Base-by-base conservation (phyloP, 2,888 invertebrate genomes). In the Tenthredo livida region DNA sequence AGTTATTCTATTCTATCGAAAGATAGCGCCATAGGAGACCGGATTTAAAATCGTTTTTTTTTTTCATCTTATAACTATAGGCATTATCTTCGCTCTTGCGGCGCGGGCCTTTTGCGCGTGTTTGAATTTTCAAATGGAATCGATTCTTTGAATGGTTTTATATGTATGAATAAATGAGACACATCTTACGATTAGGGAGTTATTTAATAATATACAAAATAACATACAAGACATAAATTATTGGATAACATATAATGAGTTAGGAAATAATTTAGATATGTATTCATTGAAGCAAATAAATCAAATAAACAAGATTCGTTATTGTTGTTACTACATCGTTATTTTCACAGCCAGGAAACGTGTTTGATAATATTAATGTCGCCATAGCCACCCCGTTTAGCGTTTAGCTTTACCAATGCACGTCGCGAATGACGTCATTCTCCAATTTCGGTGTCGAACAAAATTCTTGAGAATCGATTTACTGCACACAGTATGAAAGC, bases 301-400 rank as follows among this genome's bases (percentile, higher is more conserved):
- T 54, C 4, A 33, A 47, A 15, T 54, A 54, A 54, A 54, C 54
- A 33, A 33, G 40, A 43, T 43, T 77, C 77, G 17, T 54, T 33
- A 54, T 73, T 43, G 77, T 21, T 54, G 29, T 67, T 15, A 5
- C 67, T 29, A 25, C 4, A 25, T 78, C 54, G 21, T 73, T 61
- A 80, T 61, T 61, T 80, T 21, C 40, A 61, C n/a, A 78, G 33
- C 54, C 78, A 78, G 78, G 78, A 78, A 61, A 58, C 58, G n/a
- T 61, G 21, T 80, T 61, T 40, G 15, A 61, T 80, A 61, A 37
- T 58, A n/a, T 80, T 61, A 80, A 80, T 80, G 61, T 21, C 72
- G 1, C 43, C 15, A 33, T 47, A 47, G 50, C 29, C 10, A 33
- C 29, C 77, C 50, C n/a, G 12, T 47, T 43, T 50, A 29, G 21